These are phyloP conservation scores for Brachionus koreanus DNA, from an alignment of 1,140 invertebrate genomes.

Conservation along the genomic window DNA sequence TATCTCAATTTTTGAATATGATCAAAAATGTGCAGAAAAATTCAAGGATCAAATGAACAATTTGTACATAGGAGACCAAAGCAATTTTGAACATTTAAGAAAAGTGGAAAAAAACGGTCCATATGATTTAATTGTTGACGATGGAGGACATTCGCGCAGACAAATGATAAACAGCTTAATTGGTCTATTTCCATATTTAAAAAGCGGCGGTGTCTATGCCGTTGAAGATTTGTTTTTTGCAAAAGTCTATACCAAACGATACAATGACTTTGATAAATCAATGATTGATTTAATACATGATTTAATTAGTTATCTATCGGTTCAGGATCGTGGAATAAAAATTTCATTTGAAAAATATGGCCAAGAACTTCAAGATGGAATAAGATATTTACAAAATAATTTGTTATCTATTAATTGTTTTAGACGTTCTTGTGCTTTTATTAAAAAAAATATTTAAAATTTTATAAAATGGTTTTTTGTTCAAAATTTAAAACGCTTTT, in stretches of 20 bases:
- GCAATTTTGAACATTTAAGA: neutral
- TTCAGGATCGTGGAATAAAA: neutral
- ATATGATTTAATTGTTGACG: slow-evolving; percentile 19
- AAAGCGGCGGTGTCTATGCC: neutral
- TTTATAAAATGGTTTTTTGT: too few species aligned
- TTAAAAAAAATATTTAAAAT: neutral
- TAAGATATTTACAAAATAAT: neutral
- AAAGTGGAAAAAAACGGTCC: neutral
- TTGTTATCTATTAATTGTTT: neutral
- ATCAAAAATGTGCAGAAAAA: slow-evolving; percentile 1
- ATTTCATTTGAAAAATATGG: neutral
- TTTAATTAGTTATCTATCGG: neutral
- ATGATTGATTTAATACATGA: neutral
- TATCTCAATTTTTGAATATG: slow-evolving; percentile 24
- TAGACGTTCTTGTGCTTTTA: neutral
- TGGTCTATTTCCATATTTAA: neutral
- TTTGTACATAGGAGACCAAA: neutral
- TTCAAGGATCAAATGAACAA: neutral
- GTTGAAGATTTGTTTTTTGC: slow-evolving; percentile 19
- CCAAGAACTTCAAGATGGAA: neutral
- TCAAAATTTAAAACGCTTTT: too few species aligned
- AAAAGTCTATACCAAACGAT: neutral
- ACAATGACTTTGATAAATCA: neutral
- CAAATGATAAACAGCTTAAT: neutral
- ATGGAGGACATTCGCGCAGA: neutral